Percentiles rank a stretch among this genome's conserved stretches.
These are phyloP conservation scores for Chrysomela aeneicollis DNA, from an alignment of 2,888 invertebrate species.

Conservation along the genomic window DNA sequence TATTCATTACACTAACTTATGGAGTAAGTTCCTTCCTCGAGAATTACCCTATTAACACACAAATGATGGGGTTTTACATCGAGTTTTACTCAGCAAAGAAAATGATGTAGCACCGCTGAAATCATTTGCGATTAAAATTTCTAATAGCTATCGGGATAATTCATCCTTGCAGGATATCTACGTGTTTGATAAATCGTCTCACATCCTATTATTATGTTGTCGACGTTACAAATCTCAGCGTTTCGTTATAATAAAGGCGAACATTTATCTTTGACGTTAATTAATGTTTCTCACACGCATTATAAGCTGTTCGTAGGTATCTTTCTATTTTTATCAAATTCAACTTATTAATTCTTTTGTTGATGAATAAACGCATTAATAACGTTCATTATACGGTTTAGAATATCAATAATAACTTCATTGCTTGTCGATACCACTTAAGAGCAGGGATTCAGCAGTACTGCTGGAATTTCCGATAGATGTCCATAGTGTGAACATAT, in stretches of 20 bases:
- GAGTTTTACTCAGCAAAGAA: conserved; percentile 30
- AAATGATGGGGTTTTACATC: no score
- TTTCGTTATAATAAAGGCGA: not conserved
- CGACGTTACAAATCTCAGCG: not conserved
- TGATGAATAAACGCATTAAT: no score
- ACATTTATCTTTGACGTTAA: not conserved
- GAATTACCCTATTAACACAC: conserved; percentile 32
- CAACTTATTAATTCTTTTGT: no score
- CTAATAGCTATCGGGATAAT: conserved; percentile 20
- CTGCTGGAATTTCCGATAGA: no score
- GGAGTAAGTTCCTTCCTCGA: conserved; percentile 26
- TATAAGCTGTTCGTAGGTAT: no score
- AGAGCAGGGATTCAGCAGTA: no score
- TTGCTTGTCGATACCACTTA: no score
- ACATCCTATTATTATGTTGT: conserved; percentile 1
- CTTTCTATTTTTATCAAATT: no score
- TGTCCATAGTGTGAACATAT: no score
- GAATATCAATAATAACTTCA: no score
- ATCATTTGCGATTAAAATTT: conserved; percentile 38
- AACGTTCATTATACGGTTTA: no score
- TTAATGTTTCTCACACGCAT: not conserved
- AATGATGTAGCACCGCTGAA: conserved; percentile 34
- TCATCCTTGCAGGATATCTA: not conserved
- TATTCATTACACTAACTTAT: conserved; percentile 7
- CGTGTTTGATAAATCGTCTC: conserved; percentile 11